Percentiles rank a stretch among this genome's conserved stretches.
Conservation (phyloP, 92 coral and sea anemone species). For the Nematostella vectensis region DNA sequence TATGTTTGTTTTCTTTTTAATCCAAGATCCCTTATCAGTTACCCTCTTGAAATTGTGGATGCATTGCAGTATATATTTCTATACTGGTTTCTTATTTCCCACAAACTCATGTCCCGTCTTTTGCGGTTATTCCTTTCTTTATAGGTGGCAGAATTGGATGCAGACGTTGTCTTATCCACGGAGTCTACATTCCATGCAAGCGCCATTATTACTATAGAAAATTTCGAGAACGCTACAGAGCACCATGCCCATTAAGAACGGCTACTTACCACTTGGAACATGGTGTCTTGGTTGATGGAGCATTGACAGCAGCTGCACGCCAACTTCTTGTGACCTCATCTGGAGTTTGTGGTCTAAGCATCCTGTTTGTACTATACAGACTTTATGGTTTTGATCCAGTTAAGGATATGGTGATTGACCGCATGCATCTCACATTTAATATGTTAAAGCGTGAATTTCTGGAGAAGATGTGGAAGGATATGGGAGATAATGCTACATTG, state of each 20-base stretch:
- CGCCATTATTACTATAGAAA: slow-evolving; percentile 37
- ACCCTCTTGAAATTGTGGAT: too few relatives aligned
- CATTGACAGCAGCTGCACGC: slow-evolving; percentile 29
- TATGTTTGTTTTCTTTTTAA: too few relatives aligned
- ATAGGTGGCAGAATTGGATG: slow-evolving; percentile 39
- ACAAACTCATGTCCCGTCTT: too few relatives aligned
- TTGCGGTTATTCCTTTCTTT: too few relatives aligned
- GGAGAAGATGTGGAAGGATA: slow-evolving; percentile 63
- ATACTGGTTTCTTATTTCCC: too few relatives aligned
- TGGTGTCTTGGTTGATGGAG: slow-evolving; percentile 41
- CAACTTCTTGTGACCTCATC: slow-evolving; percentile 31
- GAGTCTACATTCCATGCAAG: slow-evolving; percentile 19
- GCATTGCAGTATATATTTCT: too few relatives aligned
- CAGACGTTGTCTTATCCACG: slow-evolving; percentile 29
- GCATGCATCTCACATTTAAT: slow-evolving; percentile 65
- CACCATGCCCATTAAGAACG: slow-evolving; percentile 18
- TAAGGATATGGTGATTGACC: slow-evolving; percentile 52
- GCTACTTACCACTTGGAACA: slow-evolving; percentile 38
- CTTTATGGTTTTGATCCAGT: slow-evolving; percentile 62
- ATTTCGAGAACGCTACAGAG: slow-evolving; percentile 27
- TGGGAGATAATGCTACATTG: slow-evolving; percentile 30
- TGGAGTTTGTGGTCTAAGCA: slow-evolving; percentile 64
- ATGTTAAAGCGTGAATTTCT: slow-evolving; percentile 51
- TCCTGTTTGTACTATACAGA: slow-evolving; percentile 32
- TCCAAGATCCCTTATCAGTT: too few relatives aligned